A percentile compares a stretch with the other conserved stretches of the same genome.
Conservation (phyloP, 2,113 vertebrate species). For the Ahaetulla prasina region DNA sequence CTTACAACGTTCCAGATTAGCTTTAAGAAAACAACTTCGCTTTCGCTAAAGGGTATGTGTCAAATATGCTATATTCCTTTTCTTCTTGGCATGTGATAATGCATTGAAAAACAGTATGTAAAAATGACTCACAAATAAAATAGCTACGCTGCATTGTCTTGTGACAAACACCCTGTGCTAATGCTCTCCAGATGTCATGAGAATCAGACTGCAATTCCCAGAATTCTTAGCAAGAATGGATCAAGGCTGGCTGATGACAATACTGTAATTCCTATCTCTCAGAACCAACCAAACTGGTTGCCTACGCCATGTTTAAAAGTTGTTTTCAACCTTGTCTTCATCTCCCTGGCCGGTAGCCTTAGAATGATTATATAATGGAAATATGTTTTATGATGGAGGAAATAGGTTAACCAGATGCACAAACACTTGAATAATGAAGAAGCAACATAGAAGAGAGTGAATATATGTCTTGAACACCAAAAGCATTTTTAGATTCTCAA, state of each 20-base stretch:
- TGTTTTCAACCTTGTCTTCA: slow-evolving; percentile 1
- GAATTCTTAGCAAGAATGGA: neutral
- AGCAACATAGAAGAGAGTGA: slow-evolving; percentile 52
- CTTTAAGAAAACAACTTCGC: neutral
- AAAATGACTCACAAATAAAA: neutral
- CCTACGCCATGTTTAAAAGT: slow-evolving; percentile 22
- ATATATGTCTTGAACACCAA: slow-evolving; percentile 54
- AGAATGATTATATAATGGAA: slow-evolving; percentile 11
- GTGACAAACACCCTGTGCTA: neutral
- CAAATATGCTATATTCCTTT: neutral
- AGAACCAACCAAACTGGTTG: slow-evolving; percentile 35
- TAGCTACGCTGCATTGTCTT: neutral
- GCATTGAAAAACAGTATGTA: neutral
- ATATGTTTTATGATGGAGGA: neutral
- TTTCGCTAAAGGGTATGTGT: neutral
- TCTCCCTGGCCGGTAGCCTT: slow-evolving; percentile 9
- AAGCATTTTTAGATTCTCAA: slow-evolving; percentile 51
- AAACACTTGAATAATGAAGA: slow-evolving; percentile 9
- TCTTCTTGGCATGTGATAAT: neutral
- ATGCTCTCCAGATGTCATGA: neutral
- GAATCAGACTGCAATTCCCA: neutral
- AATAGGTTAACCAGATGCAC: slow-evolving; percentile 23
- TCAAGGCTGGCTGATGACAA: neutral
- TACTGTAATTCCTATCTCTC: slow-evolving; percentile 15
- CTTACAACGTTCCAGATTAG: neutral